Evolutionary conservation across 2,888 invertebrate genomes (phyloP).

Genomic region (Notodonta ziczac): DNA sequence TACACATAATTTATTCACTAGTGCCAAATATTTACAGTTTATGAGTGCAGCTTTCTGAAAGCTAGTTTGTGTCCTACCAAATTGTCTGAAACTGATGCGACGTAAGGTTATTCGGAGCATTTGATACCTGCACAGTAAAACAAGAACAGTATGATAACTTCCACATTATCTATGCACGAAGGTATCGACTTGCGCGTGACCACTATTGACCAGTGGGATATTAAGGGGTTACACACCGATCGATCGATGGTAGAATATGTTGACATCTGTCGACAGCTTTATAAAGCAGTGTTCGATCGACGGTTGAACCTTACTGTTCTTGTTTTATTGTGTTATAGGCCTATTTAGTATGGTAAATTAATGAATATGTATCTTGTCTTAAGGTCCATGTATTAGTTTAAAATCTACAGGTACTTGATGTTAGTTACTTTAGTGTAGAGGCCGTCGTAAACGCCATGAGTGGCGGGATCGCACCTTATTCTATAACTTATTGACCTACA

Average conservation of each 20-base stretch:
- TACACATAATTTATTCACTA: too few species aligned
- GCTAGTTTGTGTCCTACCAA: neutral
- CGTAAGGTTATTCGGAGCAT: neutral
- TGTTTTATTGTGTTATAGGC: conserved; percentile 35
- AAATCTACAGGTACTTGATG: conserved; percentile 72
- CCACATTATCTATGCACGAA: too few species aligned
- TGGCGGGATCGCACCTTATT: neutral
- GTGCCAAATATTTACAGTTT: conserved; percentile 40
- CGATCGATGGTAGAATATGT: too few species aligned
- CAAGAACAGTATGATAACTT: too few species aligned
- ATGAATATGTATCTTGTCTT: conserved; percentile 53
- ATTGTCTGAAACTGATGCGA: neutral
- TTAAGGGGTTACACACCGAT: too few species aligned
- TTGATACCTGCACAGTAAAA: neutral
- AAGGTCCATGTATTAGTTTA: conserved; percentile 67
- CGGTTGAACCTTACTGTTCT: neutral
- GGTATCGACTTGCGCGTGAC: too few species aligned
- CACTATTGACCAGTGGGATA: too few species aligned
- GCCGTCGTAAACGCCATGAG: conserved; percentile 26
- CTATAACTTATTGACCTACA: too few species aligned
- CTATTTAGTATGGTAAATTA: conserved; percentile 60
- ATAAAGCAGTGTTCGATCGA: too few species aligned
- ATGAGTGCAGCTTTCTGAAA: conserved; percentile 28
- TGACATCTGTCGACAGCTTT: too few species aligned
- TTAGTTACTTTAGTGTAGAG: conserved; percentile 71